Percentiles rank a stretch among this genome's conserved stretches.
Evolutionary conservation across 1,140 invertebrate genomes (phyloP).

Genomic region (Cherax destructor): DNA sequence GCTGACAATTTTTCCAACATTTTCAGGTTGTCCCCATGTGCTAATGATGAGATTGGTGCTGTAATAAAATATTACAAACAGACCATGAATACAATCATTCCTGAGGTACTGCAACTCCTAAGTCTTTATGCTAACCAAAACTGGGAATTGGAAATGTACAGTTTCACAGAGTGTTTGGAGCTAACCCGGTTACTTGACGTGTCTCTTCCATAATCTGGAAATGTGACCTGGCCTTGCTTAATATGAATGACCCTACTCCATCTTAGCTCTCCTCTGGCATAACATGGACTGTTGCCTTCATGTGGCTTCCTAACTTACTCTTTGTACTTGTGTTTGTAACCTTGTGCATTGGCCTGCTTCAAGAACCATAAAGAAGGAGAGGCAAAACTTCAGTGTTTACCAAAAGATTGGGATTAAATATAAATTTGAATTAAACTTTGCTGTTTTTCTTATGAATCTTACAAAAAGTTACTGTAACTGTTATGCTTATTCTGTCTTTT

Average conservation of each 20-base stretch:
- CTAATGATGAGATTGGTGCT: constrained; percentile 61
- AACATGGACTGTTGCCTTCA: constrained; percentile 8
- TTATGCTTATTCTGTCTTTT: not conserved
- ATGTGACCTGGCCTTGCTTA: constrained; percentile 26
- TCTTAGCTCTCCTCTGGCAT: not conserved
- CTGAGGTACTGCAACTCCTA: constrained; percentile 48
- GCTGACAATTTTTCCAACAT: constrained; percentile 35
- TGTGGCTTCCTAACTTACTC: constrained; percentile 10
- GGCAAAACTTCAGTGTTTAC: not conserved
- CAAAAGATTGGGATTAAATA: not conserved
- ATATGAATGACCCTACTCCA: not conserved
- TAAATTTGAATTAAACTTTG: not conserved
- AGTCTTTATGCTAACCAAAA: constrained; percentile 42
- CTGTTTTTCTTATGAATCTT: no score
- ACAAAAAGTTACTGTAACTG: not conserved
- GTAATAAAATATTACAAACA: constrained; percentile 64
- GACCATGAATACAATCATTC: constrained; percentile 60
- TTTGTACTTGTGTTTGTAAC: not conserved
- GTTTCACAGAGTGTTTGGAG: constrained; percentile 43
- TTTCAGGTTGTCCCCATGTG: constrained; percentile 62
- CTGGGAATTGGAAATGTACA: constrained; percentile 55
- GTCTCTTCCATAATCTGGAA: constrained; percentile 11
- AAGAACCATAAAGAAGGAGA: constrained; percentile 1
- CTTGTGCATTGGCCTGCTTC: not conserved
- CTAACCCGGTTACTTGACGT: constrained; percentile 24